Base-by-base conservation (phyloP, 2,113 vertebrate genomes). In the Verasper variegatus region DNA sequence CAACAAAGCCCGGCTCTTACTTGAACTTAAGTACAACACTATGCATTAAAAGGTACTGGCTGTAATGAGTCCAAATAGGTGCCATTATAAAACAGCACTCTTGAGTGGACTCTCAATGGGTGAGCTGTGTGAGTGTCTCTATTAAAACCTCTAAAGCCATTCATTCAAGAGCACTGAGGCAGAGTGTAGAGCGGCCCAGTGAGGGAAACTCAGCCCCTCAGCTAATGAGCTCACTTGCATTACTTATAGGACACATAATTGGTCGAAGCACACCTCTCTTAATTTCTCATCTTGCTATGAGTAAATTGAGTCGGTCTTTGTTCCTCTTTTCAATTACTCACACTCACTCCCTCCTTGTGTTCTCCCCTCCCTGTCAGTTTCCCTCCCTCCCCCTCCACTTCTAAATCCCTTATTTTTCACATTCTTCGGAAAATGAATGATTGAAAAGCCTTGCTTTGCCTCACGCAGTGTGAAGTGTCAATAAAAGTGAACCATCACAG, bases 11-110 rank as follows among this genome's bases (percentile, higher is more conserved):
- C 4, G 5, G 52, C 78, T 80, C 73, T 84, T 87, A 73, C 72
- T 64, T 71, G 70, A 68, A 66, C 68, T 77, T 70, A 74, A 84
- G 85, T 72, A 56, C 69, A 74, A 59, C 71, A 68, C 75, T 42
- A 11, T 71, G 65, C 72, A 71, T 76, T 88, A 76, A 84, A 79
- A 67, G 65, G 68, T 59, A 58, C 42, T 74, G 76, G 21, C 49
- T 60, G 72, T 88, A 85, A 88, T 85, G 80, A 82, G 86, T 71
- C 72, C 76, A 85, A 88, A 88, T 85, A 77, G 68, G 68, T 49
- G 59, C 79, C 74, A 80, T 79, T 76, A 87, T 78, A 59, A 84
- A 87, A 57, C 71, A 55, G 74, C 68, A 51, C 71, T 76, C 64
- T 31, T 73, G 72, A 78, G 71, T 76, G 72, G 65, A 63, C 68